A percentile compares a stretch with the other conserved stretches of the same genome.
Conservation (phyloP, 2,113 vertebrate species). For the Etheostoma spectabile region DNA sequence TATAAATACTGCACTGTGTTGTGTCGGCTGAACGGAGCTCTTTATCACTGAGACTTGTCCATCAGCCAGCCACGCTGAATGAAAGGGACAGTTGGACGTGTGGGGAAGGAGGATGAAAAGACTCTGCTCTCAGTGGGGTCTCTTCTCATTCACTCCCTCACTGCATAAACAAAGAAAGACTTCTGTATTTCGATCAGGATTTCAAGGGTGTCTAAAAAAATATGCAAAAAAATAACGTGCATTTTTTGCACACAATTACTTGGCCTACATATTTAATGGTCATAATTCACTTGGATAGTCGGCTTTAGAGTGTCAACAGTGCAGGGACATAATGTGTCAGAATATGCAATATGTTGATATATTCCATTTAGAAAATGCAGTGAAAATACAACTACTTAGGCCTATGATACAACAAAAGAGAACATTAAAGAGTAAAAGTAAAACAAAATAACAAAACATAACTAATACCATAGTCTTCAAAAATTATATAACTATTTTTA, state of each 20-base stretch:
- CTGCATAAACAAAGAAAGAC: conserved; percentile 30
- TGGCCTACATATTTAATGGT: background rate
- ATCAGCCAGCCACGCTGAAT: conserved; percentile 58
- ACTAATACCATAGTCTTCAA: background rate
- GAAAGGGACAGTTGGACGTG: conserved; percentile 51
- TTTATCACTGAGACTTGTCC: conserved; percentile 37
- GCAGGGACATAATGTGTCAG: background rate
- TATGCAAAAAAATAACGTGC: conserved; percentile 10
- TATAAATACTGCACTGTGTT: conserved; percentile 13
- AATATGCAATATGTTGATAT: background rate
- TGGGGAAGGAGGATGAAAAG: conserved; percentile 57
- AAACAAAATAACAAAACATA: background rate
- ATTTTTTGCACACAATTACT: conserved; percentile 13
- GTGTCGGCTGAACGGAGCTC: conserved; percentile 37
- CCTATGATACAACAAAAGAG: background rate
- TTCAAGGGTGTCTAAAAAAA: background rate
- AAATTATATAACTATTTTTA: background rate
- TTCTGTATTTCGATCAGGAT: conserved; percentile 6
- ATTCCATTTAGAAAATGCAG: background rate
- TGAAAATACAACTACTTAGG: background rate
- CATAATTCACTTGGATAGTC: background rate
- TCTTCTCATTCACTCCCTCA: conserved; percentile 35
- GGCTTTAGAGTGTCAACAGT: background rate
- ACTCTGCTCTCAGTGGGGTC: conserved; percentile 48
- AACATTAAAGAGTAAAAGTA: background rate